Conservation (phyloP, 2,113 vertebrate genomes). For the Ophthalmotilapia sp. region DNA sequence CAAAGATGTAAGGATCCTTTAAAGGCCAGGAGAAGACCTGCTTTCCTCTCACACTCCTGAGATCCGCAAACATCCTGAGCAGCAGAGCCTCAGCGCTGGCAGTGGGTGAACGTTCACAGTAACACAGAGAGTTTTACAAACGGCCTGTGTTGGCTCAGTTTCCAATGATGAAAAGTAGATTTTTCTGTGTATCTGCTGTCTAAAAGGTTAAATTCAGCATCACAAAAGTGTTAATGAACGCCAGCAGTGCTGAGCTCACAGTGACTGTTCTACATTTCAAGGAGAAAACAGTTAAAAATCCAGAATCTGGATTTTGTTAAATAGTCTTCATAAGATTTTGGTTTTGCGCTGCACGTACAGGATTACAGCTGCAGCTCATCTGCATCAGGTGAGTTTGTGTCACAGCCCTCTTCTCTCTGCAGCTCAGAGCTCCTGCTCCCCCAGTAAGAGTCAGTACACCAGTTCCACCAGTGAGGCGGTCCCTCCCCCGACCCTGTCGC, state of each 20-base stretch:
- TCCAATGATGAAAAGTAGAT: neutral
- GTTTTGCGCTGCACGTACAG: neutral
- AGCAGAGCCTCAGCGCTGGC: neutral
- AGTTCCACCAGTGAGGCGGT: slow-evolving; percentile 95
- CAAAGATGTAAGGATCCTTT: neutral
- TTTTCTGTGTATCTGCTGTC: neutral
- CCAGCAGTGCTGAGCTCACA: neutral
- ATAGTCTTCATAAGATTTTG: neutral
- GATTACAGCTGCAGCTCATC: neutral
- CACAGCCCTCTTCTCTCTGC: neutral
- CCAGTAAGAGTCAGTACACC: slow-evolving; percentile 82
- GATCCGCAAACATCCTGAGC: neutral
- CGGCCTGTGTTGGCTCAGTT: neutral
- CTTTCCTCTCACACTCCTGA: neutral
- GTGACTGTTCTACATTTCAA: neutral
- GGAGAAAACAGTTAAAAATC: neutral
- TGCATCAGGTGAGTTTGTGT: neutral
- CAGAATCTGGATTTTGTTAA: neutral
- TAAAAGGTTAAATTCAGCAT: neutral
- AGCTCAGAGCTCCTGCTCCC: slow-evolving; percentile 74
- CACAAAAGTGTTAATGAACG: neutral
- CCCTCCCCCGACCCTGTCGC: slow-evolving; percentile 84
- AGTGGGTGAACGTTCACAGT: rapidly evolving
- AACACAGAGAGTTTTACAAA: neutral
- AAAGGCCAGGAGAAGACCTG: neutral